Conservation (phyloP, 2,797 vertebrate species). For the Xiphorhynchus erythropygius region DNA sequence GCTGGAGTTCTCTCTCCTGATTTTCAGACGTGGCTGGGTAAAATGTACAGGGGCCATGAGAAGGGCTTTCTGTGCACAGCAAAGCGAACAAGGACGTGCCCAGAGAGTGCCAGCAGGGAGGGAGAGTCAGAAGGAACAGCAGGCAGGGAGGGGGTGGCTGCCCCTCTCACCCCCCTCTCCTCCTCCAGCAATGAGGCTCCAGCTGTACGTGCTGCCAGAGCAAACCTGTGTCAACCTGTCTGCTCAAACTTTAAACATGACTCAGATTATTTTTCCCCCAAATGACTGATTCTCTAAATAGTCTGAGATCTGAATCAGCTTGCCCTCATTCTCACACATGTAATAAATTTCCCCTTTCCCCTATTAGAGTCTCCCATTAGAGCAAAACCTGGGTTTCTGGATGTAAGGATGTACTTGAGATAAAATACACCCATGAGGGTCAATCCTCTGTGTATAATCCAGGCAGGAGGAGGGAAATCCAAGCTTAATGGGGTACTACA, state of each 20-base stretch:
- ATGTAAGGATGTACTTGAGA: not conserved
- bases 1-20: conserved; percentile 48
- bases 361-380: not conserved
- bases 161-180: not conserved
- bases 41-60: conserved; percentile 44
- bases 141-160: not conserved
- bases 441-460: too few species aligned
- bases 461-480: not conserved
- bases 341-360: not conserved
- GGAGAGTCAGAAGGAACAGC: not conserved
- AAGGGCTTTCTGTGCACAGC: conserved; percentile 35
- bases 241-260: not conserved
- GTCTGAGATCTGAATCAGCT: not conserved
- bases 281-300: not conserved
- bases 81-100: conserved; percentile 23
- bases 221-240: not conserved
- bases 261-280: not conserved
- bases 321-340: not conserved
- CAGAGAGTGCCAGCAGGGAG: not conserved
- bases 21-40: conserved; percentile 48
- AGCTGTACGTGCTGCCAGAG: not conserved
- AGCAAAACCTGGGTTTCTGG: not conserved
- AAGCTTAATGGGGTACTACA: fast-evolving
- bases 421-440: not conserved
- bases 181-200: not conserved